Evolutionary conservation across 1,140 invertebrate species (phyloP), one percentile per base, ranked within the genome.

Genomic region (Mya arenaria): DNA sequence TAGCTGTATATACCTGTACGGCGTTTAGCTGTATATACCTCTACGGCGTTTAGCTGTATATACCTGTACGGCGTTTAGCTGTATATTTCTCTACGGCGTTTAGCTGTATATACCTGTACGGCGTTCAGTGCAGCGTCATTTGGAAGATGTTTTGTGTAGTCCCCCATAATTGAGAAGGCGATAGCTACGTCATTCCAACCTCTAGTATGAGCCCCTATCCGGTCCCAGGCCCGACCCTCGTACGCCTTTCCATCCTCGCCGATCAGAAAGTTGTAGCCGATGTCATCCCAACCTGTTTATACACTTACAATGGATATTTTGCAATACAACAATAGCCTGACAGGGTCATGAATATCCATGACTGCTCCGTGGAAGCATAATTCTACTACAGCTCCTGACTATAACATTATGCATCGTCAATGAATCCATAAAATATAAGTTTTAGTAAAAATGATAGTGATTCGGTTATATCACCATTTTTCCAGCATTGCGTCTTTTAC

Each of bases 81-180:
- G n/a, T n/a, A n/a, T n/a, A n/a, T n/a, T n/a, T n/a, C n/a, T n/a
- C n/a, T n/a, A n/a, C n/a, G n/a, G n/a, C n/a, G n/a, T n/a, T n/a
- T n/a, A n/a, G n/a, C n/a, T n/a, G n/a, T n/a, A n/a, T n/a, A n/a
- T n/a, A n/a, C n/a, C n/a, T n/a, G n/a, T n/a, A n/a, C 73, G 3
- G 82, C 80, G 28, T 86, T 30, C 10, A 89, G n/a, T 34, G 89
- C 84, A 1, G 34, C 65, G 3, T 56, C 25, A 63, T 86, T 87
- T 6, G 89, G 89, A 28, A 75, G 34, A 39, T 80, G 58, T 28
- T 79, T 41, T 4, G 72, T 84, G 75, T 84, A 90, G 56, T 86
- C 82, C 55, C 96, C 96, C 78, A 97, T 96, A 5, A 97, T 92
- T 36, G 94, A 95, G 80, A 97, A 96, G 25, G 96, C 96, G 28